Evolutionary conservation across 2,797 vertebrate species (phyloP).

Genomic region (Cottoperca gobio): DNA sequence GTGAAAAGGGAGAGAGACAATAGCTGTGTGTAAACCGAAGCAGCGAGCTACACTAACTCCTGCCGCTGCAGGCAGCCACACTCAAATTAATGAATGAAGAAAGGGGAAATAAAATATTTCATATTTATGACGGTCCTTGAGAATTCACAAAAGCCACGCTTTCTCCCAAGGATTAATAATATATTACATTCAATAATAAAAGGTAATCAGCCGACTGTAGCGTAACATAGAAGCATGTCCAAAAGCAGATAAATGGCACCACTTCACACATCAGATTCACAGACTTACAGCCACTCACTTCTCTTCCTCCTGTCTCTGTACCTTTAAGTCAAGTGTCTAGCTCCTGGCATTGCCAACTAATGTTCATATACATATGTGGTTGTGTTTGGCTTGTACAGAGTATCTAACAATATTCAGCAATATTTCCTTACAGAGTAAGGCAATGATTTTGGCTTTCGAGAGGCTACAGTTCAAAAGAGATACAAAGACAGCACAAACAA

Average conservation of each 20-base stretch:
- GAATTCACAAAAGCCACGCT: constrained; percentile 64
- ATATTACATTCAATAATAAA: constrained; percentile 78
- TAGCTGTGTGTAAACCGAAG: constrained; percentile 52
- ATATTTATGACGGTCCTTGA: constrained; percentile 80
- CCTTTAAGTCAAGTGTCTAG: constrained; percentile 41
- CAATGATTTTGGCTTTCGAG: constrained; percentile 20
- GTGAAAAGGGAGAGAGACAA: constrained; percentile 56
- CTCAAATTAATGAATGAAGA: constrained; percentile 73
- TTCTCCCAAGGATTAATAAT: constrained; percentile 78
- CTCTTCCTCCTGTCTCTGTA: constrained; percentile 41
- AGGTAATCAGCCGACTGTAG: constrained; percentile 74
- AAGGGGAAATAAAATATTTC: constrained; percentile 68
- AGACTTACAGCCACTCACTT: neutral
- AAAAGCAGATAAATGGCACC: constrained; percentile 54
- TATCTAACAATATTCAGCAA: constrained; percentile 34
- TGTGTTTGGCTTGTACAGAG: constrained; percentile 30
- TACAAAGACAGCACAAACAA: constrained; percentile 37
- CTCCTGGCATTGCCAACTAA: constrained; percentile 46
- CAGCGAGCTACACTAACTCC: constrained; percentile 40
- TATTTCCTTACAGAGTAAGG: constrained; percentile 20
- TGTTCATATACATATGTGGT: constrained; percentile 12
- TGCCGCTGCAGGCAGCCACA: constrained; percentile 62
- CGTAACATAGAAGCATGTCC: constrained; percentile 60
- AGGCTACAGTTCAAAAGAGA: constrained; percentile 34
- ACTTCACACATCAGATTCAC: constrained; percentile 42